Base-by-base conservation (phyloP, 2,797 vertebrate genomes). In the Simalia tracyae region DNA sequence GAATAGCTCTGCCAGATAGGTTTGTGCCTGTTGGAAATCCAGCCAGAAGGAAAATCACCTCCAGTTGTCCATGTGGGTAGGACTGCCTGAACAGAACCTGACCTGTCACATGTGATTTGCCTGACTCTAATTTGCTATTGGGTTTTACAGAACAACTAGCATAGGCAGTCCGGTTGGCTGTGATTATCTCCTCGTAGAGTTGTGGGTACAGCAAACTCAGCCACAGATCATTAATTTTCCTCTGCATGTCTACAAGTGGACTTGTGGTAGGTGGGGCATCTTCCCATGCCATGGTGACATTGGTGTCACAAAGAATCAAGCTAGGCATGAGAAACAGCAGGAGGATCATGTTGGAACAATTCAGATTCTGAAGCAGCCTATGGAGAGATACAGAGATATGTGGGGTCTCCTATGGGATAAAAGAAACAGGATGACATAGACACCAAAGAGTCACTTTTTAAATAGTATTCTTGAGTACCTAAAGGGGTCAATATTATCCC, bases 61-160 rank as follows among this genome's bases (percentile, higher is more conserved):
- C 96, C 59, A 99, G 94, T 84, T 91, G 97, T 66, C 97, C 98
- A 0, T 96, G 2, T 0, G 98, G 96, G 59, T 96, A 96, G 14
- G 26, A 66, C 96, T 99, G 98, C 92, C 97, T 98, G 94, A 99
- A 98, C 42, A 99, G 96, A 93, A 98, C 97, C 1, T 97, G 96
- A 0, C 99, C 99, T 0, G 96, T 97, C 57, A 99, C 97, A 87
- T 96, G 98, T 4, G 98, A 98, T 91, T 98, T 97, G 17, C 86
- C 96, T 0, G 95, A 86, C 0, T 93, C 93, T 88, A 98, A 96
- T 14, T 95, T 95, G 92, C 96, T 95, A 84, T 97, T 99, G 28
- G 99, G 98, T 95, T 94, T 97, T 97, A 99, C 96, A 90, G 96
- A 97, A 93, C 98, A 98, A 26, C 91, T 6, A 14, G 98, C 90